Base-by-base conservation (phyloP, 2,797 vertebrate species). In the Aulostomus chinensis region DNA sequence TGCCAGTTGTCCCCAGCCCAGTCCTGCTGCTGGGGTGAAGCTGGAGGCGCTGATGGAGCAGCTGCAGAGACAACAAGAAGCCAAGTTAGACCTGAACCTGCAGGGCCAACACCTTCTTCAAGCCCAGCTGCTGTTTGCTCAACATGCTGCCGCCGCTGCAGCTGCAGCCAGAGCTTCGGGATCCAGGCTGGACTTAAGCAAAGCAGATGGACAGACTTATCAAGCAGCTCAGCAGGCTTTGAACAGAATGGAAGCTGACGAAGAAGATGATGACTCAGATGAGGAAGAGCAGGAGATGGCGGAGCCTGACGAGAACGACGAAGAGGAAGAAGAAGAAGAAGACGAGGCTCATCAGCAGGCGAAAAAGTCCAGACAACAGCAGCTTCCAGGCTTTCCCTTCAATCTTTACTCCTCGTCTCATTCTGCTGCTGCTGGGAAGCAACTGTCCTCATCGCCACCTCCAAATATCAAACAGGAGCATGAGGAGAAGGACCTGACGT, bases 31-130 rank as follows among this genome's bases (percentile, higher is more conserved):
- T 31, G 85, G 94, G 21, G 89, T 96, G 88, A 96, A 94, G 86
- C 87, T 94, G 53, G 89, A 93, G 70, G 92, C 92, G 1, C 84
- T 93, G 66, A 96, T 98, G 88, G 96, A 97, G 78, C 95, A 96
- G 60, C 91, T 95, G 61, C 95, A 95, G 70, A 94, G 93, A 66
- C 95, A 96, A 62, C 93, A 94, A 37, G 91, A 83, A 40, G 76
- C 86, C 16, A 90, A 93, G 32, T 74, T 91, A 73, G 92, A 92
- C 68, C 93, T 96, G 94, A 94, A 93, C 78, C 88, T 92, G 43
- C 93, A 94, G 49, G 93, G 92, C 48, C 89, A 91, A 58, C 94
- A 94, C 56, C 80, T 93, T 31, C 88, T 94, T 20, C 94, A 97
- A 45, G 83, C 93, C 32, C 94, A 93, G 64, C 86, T 95, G 75